phyloP scores from a whole-genome alignment of 2,113 vertebrate genomes.

The Callithrix jacchus region DNA sequence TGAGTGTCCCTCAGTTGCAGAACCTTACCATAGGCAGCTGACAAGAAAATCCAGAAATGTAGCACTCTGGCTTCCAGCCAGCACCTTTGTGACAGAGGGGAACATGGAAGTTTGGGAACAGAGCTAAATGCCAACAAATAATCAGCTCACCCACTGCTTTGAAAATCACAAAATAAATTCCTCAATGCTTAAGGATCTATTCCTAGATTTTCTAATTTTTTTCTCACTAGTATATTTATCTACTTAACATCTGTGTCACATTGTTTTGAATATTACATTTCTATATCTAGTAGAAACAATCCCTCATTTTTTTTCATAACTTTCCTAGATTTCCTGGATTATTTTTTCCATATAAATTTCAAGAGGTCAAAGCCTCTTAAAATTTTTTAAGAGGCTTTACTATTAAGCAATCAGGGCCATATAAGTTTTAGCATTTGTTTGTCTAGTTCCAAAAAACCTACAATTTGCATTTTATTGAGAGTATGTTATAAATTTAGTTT shows the following conservation, averaged over 20 bases:
- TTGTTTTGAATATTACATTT: slow-evolving; percentile 26
- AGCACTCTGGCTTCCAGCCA: background rate
- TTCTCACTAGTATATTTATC: background rate
- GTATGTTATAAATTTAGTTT: background rate
- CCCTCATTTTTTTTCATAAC: background rate
- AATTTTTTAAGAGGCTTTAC: no score
- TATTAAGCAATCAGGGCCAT: slow-evolving; percentile 60
- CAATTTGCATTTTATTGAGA: background rate
- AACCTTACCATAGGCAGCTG: background rate
- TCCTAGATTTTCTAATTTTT: background rate
- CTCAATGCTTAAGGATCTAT: background rate
- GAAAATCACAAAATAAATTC: slow-evolving; percentile 9
- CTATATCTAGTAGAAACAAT: background rate
- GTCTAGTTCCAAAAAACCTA: background rate
- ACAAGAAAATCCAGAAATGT: background rate
- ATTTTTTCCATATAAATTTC: background rate
- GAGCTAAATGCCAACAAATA: background rate
- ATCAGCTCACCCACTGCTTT: background rate
- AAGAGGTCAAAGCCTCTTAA: slow-evolving; percentile 61
- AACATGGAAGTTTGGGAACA: background rate
- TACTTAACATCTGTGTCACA: background rate
- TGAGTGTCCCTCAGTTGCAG: background rate
- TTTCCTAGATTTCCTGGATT: slow-evolving; percentile 28
- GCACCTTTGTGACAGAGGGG: background rate
- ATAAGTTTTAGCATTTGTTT: slow-evolving; percentile 24